Evolutionary conservation across 1,140 invertebrate genomes (phyloP).

Genomic region (Araneus ventricosus): DNA sequence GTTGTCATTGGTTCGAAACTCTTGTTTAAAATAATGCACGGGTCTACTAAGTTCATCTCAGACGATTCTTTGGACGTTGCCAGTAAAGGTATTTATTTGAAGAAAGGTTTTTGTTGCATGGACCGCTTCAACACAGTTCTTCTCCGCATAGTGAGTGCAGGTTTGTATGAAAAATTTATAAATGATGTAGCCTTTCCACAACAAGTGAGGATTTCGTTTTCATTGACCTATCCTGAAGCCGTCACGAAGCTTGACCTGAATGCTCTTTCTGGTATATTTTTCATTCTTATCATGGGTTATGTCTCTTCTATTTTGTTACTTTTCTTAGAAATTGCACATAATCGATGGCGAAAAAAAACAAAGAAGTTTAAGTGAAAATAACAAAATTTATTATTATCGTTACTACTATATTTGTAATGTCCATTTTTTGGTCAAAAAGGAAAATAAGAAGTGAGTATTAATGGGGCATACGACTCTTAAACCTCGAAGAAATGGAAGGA

Average conservation of each 20-base stretch:
- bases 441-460: too few relatives aligned
- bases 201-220: not conserved
- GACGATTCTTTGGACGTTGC: not conserved
- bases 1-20: not conserved
- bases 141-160: not conserved
- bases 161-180: conserved; percentile 5
- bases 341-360: not conserved
- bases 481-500: too few relatives aligned
- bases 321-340: not conserved
- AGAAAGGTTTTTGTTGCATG: not conserved
- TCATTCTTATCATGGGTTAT: not conserved
- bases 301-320: not conserved
- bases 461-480: too few relatives aligned
- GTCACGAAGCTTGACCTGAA: not conserved
- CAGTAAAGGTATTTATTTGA: not conserved
- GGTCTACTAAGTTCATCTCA: not conserved
- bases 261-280: not conserved
- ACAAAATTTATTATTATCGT: too few relatives aligned
- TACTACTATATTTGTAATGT: too few relatives aligned
- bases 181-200: not conserved
- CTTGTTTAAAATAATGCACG: not conserved
- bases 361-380: too few relatives aligned
- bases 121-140: not conserved
- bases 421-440: too few relatives aligned
- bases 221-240: not conserved